phyloP scores from a whole-genome alignment of 1,140 invertebrate species.

The Diploscapter pachys region DNA sequence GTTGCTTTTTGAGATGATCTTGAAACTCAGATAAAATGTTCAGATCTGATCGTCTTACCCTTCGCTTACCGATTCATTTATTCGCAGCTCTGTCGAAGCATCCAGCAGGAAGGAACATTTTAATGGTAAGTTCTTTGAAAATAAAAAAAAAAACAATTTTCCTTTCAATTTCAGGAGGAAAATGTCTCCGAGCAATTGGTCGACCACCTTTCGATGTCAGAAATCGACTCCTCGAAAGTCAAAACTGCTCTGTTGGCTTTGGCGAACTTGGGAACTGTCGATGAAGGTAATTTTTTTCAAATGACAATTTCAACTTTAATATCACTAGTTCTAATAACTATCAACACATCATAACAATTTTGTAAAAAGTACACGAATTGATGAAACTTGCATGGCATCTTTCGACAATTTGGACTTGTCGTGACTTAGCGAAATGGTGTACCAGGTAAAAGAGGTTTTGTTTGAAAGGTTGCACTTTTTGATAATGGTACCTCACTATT shows the following conservation, averaged over 20 bases:
- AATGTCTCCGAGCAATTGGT: conserved; percentile 21
- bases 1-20: conserved; percentile 1
- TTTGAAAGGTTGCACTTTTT: no score
- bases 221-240: conserved; percentile 11
- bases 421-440: no score
- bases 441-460: no score
- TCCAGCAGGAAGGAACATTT: conserved; percentile 13
- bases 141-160: background rate
- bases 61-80: conserved; percentile 28
- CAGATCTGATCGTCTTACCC: conserved; percentile 23
- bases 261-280: conserved; percentile 17
- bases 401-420: no score
- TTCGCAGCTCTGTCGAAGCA: conserved; percentile 32
- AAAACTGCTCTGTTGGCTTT: conserved; percentile 25
- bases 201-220: background rate
- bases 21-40: conserved; percentile 5
- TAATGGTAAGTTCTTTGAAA: conserved; percentile 16
- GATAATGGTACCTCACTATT: no score
- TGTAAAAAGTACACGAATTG: no score
- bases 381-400: no score
- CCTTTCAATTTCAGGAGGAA: conserved; percentile 9
- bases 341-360: no score
- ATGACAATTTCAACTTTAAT: no score
- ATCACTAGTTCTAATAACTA: no score
- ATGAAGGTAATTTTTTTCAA: conserved; percentile 1